Evolutionary conservation across 2,888 invertebrate genomes (phyloP).

Genomic region (Drosophila acutilabella): DNA sequence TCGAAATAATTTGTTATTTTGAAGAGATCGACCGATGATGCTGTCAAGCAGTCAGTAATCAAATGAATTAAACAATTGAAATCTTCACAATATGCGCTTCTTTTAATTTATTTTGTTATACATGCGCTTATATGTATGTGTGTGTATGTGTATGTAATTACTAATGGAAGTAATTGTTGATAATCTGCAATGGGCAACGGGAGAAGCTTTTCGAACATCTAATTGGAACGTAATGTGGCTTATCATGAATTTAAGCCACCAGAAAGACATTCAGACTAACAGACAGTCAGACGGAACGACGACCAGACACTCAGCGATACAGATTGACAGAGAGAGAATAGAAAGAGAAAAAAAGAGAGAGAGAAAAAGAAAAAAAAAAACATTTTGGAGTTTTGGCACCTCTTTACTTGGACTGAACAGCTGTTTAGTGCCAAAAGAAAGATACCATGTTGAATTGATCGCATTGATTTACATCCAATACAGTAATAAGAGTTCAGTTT

Average conservation of each 20-base stretch:
- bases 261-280: conserved; percentile 6
- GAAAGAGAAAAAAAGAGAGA: background rate
- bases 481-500: background rate
- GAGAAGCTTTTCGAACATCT: conserved; percentile 38
- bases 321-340: background rate
- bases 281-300: background rate
- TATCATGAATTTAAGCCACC: conserved; percentile 40
- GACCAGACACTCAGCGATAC: background rate
- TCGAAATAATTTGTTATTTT: conserved; percentile 2
- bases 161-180: conserved; percentile 3
- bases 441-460: background rate
- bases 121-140: conserved; percentile 4
- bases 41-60: conserved; percentile 29
- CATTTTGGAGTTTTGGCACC: background rate
- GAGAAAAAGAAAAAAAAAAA: no score
- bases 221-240: conserved; percentile 50
- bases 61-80: conserved; percentile 52
- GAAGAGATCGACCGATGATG: conserved; percentile 5
- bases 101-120: conserved; percentile 10
- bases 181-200: conserved; percentile 36
- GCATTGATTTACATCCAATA: conserved; percentile 7
- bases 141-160: conserved; percentile 8
- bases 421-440: background rate
- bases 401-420: conserved; percentile 2
- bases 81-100: conserved; percentile 28